Evolutionary conservation across 2,797 vertebrate genomes (phyloP), one percentile per base, ranked within the genome.

Genomic region (Phataginus tetradactyla): DNA sequence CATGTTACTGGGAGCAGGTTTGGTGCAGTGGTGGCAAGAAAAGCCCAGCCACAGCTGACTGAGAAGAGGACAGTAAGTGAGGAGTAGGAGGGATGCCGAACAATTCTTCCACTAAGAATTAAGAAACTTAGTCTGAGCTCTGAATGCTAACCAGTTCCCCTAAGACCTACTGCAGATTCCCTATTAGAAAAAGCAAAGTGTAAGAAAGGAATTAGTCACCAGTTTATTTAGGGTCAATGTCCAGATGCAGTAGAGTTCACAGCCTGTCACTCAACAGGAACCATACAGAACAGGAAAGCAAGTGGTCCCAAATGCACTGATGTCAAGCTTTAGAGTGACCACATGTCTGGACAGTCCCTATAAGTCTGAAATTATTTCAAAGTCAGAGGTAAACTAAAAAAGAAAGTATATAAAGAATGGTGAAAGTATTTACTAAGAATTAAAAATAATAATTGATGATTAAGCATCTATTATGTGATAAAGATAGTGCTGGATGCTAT

Each of bases 321-420:
- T 15, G 5, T 57, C 68, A 85, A 23, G 15, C 34, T 88, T 49
- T 23, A n/a, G 6, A 88, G 34, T 84, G 42, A 78, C 27, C 32
- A 45, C 4, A 63, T 3, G 12, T 57, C 17, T n/a, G 59, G 34
- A 63, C 9, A 71, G 32, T 68, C 37, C n/a, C 63, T 63, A 0
- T 57, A 85, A 61, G 21, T 64, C 68, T 90, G 63, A 90, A 86
- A 86, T 90, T 72, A 89, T 78, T 93, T 94, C 13, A 75, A 94
- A 91, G 61, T 53, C 68, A 94, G 85, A 64, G 23, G 15, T 27
- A 93, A 86, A 94, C 49, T 45, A 91, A 64, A 81, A 79, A 88
- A 23, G 25, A 88, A 64, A 91, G 23, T 34, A 74, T 39, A 90
- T 87, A 71, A 89, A 13, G 9, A 93, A 94, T 86, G 21, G 37